Evolutionary conservation across 2,113 vertebrate species (phyloP).

Genomic region (Tichodroma muraria): DNA sequence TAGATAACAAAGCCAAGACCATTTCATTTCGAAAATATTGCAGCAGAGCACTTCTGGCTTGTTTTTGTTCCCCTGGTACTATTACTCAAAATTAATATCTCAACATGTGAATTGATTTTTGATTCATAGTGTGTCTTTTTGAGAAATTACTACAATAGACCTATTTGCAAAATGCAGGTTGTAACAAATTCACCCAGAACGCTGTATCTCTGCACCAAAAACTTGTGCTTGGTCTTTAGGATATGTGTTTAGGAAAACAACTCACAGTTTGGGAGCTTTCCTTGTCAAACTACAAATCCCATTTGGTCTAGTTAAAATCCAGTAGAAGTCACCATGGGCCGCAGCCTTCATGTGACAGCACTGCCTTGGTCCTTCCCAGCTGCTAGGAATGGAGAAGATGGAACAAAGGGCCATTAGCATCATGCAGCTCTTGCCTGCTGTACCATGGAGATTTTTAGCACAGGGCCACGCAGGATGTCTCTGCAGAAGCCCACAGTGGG

Average conservation of each 20-base stretch:
- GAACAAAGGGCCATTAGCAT: neutral
- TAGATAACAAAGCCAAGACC: neutral
- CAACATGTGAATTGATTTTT: conserved; percentile 13
- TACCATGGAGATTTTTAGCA: neutral
- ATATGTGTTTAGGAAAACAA: neutral
- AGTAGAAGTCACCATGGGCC: neutral
- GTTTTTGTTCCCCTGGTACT: neutral
- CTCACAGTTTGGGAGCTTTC: neutral
- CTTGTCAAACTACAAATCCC: neutral
- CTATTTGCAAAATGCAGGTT: neutral
- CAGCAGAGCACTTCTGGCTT: neutral
- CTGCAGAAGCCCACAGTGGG: accelerated
- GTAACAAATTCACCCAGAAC: neutral
- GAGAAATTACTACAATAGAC: neutral
- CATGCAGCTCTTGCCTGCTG: neutral
- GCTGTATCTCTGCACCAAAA: neutral
- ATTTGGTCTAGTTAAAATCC: neutral
- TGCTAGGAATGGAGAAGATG: neutral
- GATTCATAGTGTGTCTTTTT: neutral
- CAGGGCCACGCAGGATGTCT: neutral
- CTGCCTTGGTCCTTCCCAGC: neutral
- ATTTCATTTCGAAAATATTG: neutral
- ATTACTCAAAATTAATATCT: neutral
- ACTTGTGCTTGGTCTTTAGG: neutral
- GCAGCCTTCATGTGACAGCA: neutral